These are phyloP conservation scores for Junco hyemalis DNA, from an alignment of 2,113 vertebrate species.

Conservation along the genomic window DNA sequence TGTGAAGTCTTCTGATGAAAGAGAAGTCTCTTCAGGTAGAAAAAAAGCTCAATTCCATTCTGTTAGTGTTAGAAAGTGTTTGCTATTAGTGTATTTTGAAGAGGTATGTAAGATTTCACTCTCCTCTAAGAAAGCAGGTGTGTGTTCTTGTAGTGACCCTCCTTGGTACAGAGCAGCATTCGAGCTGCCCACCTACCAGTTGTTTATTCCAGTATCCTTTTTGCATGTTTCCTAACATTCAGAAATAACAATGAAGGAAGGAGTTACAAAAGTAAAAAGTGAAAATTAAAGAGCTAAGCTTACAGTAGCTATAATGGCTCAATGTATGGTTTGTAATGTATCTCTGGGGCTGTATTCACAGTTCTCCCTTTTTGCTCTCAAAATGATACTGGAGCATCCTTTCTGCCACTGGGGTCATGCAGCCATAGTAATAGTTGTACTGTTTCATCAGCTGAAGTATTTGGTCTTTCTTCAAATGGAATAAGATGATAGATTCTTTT, in stretches of 20 bases:
- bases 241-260: not conserved
- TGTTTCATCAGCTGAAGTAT: not conserved
- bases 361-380: not conserved
- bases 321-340: not conserved
- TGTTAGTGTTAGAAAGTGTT: not conserved
- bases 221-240: not conserved
- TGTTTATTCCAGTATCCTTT: not conserved
- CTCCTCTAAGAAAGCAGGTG: not conserved
- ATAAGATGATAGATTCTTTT: not conserved
- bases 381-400: not conserved
- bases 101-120: not conserved
- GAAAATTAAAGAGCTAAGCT: not conserved
- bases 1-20: not conserved
- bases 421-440: not conserved
- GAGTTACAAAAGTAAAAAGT: not conserved
- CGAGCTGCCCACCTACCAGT: accelerated
- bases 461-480: not conserved
- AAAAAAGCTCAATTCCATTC: not conserved
- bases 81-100: not conserved
- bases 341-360: not conserved
- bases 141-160: not conserved
- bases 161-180: not conserved
- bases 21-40: not conserved
- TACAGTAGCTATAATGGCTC: not conserved
- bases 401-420: not conserved